phyloP scores from a whole-genome alignment of 2,888 invertebrate genomes.

The Eutolmus rufibarbis region DNA sequence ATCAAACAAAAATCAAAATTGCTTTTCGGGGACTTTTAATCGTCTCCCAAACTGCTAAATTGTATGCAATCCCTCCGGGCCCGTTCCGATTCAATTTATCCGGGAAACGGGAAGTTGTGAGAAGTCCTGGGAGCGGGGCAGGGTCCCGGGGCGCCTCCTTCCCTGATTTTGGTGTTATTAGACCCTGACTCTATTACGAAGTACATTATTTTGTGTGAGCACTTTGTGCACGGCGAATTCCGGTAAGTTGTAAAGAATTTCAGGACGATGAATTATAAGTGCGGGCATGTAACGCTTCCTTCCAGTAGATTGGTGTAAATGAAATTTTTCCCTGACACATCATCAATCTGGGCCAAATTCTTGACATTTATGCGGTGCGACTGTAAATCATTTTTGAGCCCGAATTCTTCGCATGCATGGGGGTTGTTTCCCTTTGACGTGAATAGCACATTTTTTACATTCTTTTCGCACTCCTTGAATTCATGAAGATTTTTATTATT shows the following conservation, averaged over 20 bases:
- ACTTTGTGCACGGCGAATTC: neutral
- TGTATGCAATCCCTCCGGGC: neutral
- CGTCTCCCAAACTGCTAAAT: neutral
- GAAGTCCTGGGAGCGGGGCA: neutral
- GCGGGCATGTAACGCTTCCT: neutral
- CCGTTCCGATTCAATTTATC: neutral
- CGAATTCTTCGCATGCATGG: neutral
- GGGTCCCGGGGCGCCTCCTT: neutral
- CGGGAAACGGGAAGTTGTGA: neutral
- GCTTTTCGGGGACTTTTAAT: neutral
- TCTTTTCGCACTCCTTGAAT: neutral
- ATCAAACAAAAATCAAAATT: conserved; percentile 11
- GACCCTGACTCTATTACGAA: neutral
- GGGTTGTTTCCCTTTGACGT: neutral
- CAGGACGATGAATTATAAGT: neutral
- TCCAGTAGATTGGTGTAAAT: neutral
- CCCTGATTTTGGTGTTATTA: neutral
- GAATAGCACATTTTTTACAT: conserved; percentile 20
- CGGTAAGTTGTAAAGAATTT: neutral
- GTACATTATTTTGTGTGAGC: conserved; percentile 12
- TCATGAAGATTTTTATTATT: neutral
- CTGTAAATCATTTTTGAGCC: conserved; percentile 23
- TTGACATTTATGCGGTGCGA: conserved; percentile 24
- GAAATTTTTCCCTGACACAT: conserved; percentile 22
- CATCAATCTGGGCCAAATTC: conserved; percentile 33